Conservation (phyloP, 2,888 invertebrate species). For the Agrotis ipsilon region DNA sequence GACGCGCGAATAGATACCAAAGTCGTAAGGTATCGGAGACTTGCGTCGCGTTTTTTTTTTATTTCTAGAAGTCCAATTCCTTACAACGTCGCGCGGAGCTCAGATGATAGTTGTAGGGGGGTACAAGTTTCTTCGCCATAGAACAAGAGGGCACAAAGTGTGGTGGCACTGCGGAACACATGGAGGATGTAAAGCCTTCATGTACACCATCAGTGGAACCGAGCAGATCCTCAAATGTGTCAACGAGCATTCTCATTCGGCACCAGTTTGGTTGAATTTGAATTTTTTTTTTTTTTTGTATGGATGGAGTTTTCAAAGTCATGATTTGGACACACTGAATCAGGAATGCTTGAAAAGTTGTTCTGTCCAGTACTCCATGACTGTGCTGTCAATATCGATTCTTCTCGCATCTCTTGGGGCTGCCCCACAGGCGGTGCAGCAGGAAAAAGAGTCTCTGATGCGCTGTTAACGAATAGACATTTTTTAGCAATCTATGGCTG, state of each 20-base stretch:
- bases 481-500: no score
- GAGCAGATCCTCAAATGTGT: slow-evolving; percentile 54
- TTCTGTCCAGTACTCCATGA: no score
- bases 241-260: slow-evolving; percentile 63
- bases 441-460: no score
- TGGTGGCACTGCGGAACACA: slow-evolving; percentile 66
- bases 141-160: slow-evolving; percentile 32
- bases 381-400: no score
- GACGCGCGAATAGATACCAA: no score
- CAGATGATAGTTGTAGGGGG: slow-evolving; percentile 26
- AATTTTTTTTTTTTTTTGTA: not conserved
- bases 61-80: slow-evolving; percentile 29
- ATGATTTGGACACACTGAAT: no score
- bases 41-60: not conserved
- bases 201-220: slow-evolving; percentile 50
- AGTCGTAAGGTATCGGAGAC: no score
- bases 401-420: no score
- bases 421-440: no score
- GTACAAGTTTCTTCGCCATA: slow-evolving; percentile 35
- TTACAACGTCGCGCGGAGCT: slow-evolving; percentile 42
- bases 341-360: no score
- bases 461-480: no score
- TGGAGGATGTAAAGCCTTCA: slow-evolving; percentile 61
- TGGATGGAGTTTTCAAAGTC: no score
- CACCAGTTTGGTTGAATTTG: slow-evolving; percentile 16